Base-by-base conservation (phyloP, 2,113 vertebrate genomes). In the Cyprinodon tularosa region DNA sequence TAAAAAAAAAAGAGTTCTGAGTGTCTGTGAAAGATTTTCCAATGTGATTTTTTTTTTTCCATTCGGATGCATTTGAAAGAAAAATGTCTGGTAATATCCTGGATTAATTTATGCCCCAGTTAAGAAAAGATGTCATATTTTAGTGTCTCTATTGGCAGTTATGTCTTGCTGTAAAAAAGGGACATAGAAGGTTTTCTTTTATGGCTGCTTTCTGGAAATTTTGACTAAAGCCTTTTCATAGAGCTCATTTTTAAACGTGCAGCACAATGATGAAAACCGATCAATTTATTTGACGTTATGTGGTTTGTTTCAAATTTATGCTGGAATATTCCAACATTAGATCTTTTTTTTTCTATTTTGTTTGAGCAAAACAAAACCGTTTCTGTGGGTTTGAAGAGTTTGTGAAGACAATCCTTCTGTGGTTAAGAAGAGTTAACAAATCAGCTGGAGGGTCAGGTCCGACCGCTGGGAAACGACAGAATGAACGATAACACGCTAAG, bases 361-460 rank as follows among this genome's bases (percentile, higher is more conserved):
- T 20, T 57, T 20, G 17, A n/a, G 8, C 6, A 12, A 45, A n/a
- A 67, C 42, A 47, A 12, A 37, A 0, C 14, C 22, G 61, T 64
- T 39, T 74, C 48, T 77, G 68, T 22, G 40, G 45, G 22, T 63
- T 64, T 57, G 45, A 68, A 39, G 1, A 66, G 29, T 44, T 67
- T 66, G 42, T 69, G 47, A 73, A 40, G 62, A 68, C 12, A 22
- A 73, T 60, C 40, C 3, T 37, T 72, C 13, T 63, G 79, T 29
- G 68, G 66, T 45, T 75, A 69, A 12, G n/a, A 37, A 65, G 65
- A 39, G 36, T 76, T 62, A 67, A 77, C 70, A 80, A 66, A 77
- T 75, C 68, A 63, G 20, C 44, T 5, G 12, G 66, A 42, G 70
- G 71, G 22, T 78, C 3, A 62, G 48, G 42, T 76, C 71, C 59